A percentile compares a stretch with the other conserved stretches of the same genome.
Evolutionary conservation across 2,113 vertebrate genomes (phyloP).

Genomic region (Megaptera novaeangliae): DNA sequence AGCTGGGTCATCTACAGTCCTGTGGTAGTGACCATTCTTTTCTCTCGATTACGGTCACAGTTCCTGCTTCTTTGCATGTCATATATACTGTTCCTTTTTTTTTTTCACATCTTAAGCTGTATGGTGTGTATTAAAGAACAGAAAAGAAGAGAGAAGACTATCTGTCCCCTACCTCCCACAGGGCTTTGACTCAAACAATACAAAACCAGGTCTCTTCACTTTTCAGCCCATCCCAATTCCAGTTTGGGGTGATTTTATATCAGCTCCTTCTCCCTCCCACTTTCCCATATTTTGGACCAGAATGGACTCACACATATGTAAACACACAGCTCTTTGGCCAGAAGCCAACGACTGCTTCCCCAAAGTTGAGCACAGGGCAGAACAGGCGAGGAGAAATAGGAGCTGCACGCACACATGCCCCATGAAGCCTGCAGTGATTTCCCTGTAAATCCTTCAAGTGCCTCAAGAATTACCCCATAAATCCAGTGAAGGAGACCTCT

Average conservation of each 20-base stretch:
- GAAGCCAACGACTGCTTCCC: not conserved
- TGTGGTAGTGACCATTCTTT: not conserved
- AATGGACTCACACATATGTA: not conserved
- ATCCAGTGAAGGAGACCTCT: slow-evolving; percentile 67
- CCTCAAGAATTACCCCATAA: slow-evolving; percentile 63
- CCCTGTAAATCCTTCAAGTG: slow-evolving; percentile 62
- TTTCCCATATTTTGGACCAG: not conserved
- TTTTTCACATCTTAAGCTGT: not conserved
- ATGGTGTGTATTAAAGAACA: not conserved
- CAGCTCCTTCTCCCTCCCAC: not conserved
- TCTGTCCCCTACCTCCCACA: not conserved
- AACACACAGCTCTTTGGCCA: not conserved
- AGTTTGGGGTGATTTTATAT: not conserved
- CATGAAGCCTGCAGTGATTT: slow-evolving; percentile 48
- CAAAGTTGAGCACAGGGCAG: not conserved
- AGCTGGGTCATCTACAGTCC: not conserved
- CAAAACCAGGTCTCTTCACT: not conserved
- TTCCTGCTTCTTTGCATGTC: not conserved
- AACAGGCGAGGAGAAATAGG: not conserved
- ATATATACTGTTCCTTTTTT: not conserved
- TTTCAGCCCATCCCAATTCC: not conserved
- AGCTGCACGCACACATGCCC: slow-evolving; percentile 32
- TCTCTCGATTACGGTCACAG: not conserved
- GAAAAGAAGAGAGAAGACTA: not conserved
- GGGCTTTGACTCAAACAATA: not conserved